Conservation (phyloP, 2,113 vertebrate genomes). For the Serinus canaria region DNA sequence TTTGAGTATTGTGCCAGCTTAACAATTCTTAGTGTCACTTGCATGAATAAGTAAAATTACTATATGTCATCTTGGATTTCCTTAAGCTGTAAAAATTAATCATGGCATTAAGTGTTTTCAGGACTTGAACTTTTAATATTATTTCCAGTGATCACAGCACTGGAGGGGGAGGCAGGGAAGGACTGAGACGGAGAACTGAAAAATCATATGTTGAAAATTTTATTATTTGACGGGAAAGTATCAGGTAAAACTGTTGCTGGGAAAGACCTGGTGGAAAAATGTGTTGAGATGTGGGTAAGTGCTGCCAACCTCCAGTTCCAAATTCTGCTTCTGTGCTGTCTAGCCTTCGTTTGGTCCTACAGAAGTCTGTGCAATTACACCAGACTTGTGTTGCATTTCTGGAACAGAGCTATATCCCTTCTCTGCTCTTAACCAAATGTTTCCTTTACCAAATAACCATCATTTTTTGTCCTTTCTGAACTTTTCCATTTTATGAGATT, state of each 20-base stretch:
- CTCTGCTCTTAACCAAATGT: neutral
- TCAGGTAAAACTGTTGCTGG: constrained; percentile 17
- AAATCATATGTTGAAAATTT: constrained; percentile 44
- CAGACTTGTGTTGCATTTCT: constrained; percentile 31
- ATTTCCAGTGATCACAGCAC: constrained; percentile 39
- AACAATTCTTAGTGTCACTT: constrained; percentile 25
- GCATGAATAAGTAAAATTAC: constrained; percentile 10
- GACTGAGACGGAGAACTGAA: neutral
- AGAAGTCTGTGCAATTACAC: constrained; percentile 42
- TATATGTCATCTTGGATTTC: constrained; percentile 49
- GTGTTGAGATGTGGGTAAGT: constrained; percentile 18
- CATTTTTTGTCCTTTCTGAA: neutral
- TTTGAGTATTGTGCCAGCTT: neutral
- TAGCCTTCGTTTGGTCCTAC: constrained; percentile 47
- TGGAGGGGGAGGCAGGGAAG: neutral
- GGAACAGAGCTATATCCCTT: constrained; percentile 15
- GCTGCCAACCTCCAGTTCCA: constrained; percentile 63
- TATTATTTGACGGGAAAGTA: neutral
- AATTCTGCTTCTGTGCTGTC: constrained; percentile 47
- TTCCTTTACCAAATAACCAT: neutral
- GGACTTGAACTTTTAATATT: constrained; percentile 49
- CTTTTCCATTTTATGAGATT: neutral
- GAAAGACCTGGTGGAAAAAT: constrained; percentile 45
- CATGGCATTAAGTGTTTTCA: constrained; percentile 31
- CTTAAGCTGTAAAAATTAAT: constrained; percentile 37